These are phyloP conservation scores for Pachycephus smyrnensis DNA, from an alignment of 2,888 invertebrate genomes.

Conservation along the genomic window DNA sequence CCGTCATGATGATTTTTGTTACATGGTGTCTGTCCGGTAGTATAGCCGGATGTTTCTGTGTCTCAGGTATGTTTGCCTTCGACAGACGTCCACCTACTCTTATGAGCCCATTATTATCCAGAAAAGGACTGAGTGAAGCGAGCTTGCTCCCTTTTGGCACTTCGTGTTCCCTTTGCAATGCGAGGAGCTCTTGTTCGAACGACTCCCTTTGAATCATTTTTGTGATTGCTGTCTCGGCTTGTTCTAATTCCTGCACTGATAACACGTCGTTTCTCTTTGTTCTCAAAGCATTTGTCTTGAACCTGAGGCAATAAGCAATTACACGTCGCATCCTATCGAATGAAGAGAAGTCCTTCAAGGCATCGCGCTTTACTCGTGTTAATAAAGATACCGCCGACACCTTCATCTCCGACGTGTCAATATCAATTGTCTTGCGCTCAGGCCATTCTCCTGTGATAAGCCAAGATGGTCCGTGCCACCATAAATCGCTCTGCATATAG, in stretches of 20 bases:
- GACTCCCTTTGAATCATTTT: constrained; percentile 4
- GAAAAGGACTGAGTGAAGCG: constrained; percentile 11
- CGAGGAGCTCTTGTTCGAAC: not conserved
- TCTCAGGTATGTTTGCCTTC: constrained; percentile 11
- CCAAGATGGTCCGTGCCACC: constrained; percentile 15
- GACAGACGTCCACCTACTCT: constrained; percentile 12
- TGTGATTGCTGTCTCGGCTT: constrained; percentile 1
- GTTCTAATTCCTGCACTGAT: constrained; percentile 4
- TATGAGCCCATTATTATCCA: constrained; percentile 1
- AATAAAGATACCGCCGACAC: not conserved
- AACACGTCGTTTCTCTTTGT: not conserved
- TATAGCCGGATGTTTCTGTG: constrained; percentile 6
- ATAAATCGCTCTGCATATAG: not conserved
- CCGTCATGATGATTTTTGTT: constrained; percentile 3
- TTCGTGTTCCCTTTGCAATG: not conserved
- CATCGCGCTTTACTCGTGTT: not conserved
- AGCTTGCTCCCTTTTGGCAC: constrained; percentile 5
- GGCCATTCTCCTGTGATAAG: constrained; percentile 4
- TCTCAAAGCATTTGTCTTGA: constrained; percentile 8
- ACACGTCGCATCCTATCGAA: constrained; percentile 10
- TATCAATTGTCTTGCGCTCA: not conserved
- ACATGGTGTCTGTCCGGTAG: constrained; percentile 6
- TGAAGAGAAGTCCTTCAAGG: constrained; percentile 11
- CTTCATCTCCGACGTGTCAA: constrained; percentile 3
- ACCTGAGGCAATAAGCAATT: constrained; percentile 17